phyloP scores from a whole-genome alignment of 2,113 vertebrate genomes.

The Chrysemys picta region DNA sequence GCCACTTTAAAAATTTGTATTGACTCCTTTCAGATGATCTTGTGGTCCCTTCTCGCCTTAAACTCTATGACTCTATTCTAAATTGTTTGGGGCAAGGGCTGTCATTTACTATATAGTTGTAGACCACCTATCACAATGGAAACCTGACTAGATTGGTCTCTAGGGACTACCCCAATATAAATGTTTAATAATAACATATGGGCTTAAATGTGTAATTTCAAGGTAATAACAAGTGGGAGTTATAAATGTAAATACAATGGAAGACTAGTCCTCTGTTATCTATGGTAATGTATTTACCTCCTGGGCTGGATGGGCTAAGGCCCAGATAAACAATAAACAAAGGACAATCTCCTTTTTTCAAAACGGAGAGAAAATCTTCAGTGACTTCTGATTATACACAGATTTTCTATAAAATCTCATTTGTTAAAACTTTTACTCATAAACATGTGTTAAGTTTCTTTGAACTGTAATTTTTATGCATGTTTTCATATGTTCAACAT shows the following conservation, averaged over 20 bases:
- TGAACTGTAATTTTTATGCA: background rate
- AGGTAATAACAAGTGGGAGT: background rate
- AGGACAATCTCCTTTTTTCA: background rate
- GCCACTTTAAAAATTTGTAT: slow-evolving; percentile 18
- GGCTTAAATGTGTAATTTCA: background rate
- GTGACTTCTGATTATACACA: background rate
- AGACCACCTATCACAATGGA: background rate
- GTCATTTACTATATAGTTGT: slow-evolving; percentile 7
- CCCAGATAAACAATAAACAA: background rate
- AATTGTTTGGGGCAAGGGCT: slow-evolving; percentile 3
- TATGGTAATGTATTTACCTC: background rate
- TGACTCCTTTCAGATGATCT: slow-evolving; percentile 24
- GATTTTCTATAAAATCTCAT: background rate
- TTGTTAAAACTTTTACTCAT: background rate
- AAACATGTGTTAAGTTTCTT: background rate
- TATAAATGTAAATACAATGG: background rate
- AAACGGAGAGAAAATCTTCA: background rate
- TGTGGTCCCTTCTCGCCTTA: background rate
- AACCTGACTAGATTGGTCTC: slow-evolving; percentile 39
- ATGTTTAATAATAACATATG: slow-evolving; percentile 48
- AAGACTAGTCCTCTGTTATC: background rate
- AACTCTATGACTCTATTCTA: background rate
- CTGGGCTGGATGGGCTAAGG: background rate
- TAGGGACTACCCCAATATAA: slow-evolving; percentile 32
- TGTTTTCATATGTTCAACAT: background rate